Evolutionary conservation across 2,113 vertebrate genomes (phyloP).

Genomic region (Oxyruncus cristatus): DNA sequence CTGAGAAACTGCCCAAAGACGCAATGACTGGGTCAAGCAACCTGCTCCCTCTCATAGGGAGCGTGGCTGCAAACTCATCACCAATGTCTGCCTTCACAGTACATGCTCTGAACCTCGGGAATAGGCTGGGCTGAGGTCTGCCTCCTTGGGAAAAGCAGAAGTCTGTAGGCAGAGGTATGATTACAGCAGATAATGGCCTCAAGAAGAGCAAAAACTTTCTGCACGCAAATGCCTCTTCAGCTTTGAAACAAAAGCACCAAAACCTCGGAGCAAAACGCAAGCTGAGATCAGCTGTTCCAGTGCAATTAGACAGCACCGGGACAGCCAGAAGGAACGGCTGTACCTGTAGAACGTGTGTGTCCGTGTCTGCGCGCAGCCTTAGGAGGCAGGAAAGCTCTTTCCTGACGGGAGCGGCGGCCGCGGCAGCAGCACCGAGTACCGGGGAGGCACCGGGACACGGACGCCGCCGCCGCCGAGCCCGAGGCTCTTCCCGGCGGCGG

Average conservation of each 20-base stretch:
- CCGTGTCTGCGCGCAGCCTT: accelerated
- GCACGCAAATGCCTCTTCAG: neutral
- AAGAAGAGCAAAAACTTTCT: neutral
- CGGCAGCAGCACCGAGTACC: accelerated
- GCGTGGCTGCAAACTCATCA: neutral
- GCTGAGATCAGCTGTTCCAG: accelerated
- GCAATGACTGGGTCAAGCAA: neutral
- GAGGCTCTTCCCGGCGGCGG: neutral
- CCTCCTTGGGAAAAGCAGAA: neutral
- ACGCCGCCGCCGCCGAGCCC: neutral
- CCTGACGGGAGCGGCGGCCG: accelerated
- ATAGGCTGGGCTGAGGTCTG: accelerated
- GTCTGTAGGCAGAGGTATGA: neutral
- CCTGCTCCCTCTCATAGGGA: neutral
- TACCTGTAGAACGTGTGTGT: accelerated
- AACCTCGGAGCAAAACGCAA: neutral
- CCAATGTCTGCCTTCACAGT: accelerated
- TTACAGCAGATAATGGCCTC: neutral
- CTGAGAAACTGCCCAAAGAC: neutral
- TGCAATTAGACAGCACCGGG: accelerated
- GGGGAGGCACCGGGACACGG: neutral
- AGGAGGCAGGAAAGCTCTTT: accelerated
- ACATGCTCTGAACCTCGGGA: accelerated
- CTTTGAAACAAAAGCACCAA: neutral
- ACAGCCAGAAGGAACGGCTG: neutral